phyloP scores from a whole-genome alignment of 2,888 invertebrate genomes.

The Amphipoea oculea region DNA sequence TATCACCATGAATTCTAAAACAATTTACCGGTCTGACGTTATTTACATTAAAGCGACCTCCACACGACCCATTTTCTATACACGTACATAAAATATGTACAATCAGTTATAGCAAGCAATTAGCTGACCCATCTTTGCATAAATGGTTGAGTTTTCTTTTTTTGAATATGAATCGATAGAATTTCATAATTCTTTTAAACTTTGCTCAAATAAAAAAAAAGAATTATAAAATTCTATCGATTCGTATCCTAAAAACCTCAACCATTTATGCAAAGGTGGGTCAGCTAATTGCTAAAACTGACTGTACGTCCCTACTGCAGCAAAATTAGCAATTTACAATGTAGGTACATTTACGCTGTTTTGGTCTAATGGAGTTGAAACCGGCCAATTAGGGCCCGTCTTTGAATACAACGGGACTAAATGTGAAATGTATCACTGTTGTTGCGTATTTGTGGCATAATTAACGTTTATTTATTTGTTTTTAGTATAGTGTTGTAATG shows the following conservation, averaged over 20 bases:
- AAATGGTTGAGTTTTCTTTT: too few species aligned
- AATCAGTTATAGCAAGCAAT: too few species aligned
- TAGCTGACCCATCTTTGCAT: too few species aligned
- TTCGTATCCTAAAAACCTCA: too few species aligned
- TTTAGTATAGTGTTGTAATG: background rate
- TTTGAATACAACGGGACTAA: conserved; percentile 36
- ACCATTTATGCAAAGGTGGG: too few species aligned
- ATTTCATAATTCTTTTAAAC: too few species aligned
- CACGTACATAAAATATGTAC: background rate
- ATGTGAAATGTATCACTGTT: conserved; percentile 28
- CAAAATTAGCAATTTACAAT: conserved; percentile 46
- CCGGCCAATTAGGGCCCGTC: conserved; percentile 40
- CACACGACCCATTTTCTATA: conserved; percentile 26
- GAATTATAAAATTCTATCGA: too few species aligned
- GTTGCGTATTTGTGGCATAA: conserved; percentile 14
- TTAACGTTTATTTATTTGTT: conserved; percentile 12
- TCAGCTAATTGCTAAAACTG: too few species aligned
- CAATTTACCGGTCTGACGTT: background rate
- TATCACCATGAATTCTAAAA: background rate
- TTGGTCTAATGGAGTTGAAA: conserved; percentile 41
- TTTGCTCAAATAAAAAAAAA: too few species aligned
- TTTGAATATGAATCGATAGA: too few species aligned
- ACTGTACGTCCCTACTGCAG: conserved; percentile 7
- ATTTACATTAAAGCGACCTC: conserved; percentile 14
- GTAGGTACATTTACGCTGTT: conserved; percentile 43